Evolutionary conservation across 2,888 invertebrate species (phyloP).

Genomic region (Agriopis leucophaearia): DNA sequence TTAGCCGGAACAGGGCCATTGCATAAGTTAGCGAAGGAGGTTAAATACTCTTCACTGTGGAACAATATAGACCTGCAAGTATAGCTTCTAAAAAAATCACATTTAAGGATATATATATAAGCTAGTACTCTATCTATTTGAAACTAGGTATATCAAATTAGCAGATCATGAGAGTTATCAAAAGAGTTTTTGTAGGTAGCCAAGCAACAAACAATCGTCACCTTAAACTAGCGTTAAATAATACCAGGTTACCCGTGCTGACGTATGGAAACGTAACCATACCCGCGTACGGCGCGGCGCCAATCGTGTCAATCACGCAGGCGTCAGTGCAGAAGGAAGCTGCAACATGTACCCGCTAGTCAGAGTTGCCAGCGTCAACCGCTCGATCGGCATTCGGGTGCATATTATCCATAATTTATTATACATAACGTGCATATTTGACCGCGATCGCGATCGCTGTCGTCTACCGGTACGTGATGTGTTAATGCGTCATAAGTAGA

Average conservation of each 20-base stretch:
- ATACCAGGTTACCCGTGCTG: slow-evolving; percentile 49
- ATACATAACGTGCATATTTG: slow-evolving; percentile 61
- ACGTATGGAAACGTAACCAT: slow-evolving; percentile 52
- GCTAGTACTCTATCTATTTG: background rate
- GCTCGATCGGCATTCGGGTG: slow-evolving; percentile 39
- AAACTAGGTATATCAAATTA: slow-evolving; percentile 34
- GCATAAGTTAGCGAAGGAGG: slow-evolving; percentile 52
- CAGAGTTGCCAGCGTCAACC: slow-evolving; percentile 66
- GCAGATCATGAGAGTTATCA: slow-evolving; percentile 26
- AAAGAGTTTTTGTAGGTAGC: slow-evolving; percentile 27
- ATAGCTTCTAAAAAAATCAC: slow-evolving; percentile 7
- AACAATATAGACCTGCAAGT: slow-evolving; percentile 35
- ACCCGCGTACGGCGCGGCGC: slow-evolving; percentile 31
- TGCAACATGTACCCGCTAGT: slow-evolving; percentile 46
- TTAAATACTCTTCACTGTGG: slow-evolving; percentile 54
- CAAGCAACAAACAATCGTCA: slow-evolving; percentile 49
- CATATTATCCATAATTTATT: too few species aligned
- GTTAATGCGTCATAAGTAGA: slow-evolving; percentile 50
- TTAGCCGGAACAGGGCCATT: slow-evolving; percentile 50
- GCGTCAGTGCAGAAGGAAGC: slow-evolving; percentile 67
- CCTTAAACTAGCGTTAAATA: slow-evolving; percentile 52
- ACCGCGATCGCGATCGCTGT: slow-evolving; percentile 52
- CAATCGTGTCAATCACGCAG: slow-evolving; percentile 59
- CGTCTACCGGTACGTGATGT: slow-evolving; percentile 50
- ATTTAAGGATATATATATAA: slow-evolving; percentile 9